Evolutionary conservation across 2,113 vertebrate species (phyloP).

Genomic region (Neotoma lepida): DNA sequence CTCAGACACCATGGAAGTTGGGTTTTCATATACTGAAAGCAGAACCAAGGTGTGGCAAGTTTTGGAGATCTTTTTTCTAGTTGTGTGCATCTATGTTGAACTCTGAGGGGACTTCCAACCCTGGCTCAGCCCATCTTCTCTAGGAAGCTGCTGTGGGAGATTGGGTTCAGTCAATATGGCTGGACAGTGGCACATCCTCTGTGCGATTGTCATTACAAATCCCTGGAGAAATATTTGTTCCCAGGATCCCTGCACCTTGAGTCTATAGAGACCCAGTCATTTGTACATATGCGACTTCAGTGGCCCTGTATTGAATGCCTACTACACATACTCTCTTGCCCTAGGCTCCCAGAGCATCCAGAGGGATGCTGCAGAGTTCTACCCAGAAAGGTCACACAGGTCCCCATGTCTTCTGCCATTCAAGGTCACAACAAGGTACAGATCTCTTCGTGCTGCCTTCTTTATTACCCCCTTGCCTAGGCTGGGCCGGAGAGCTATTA

Average conservation of each 20-base stretch:
- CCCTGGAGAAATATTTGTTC: background rate
- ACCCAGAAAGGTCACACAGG: background rate
- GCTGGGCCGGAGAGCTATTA: constrained; percentile 52
- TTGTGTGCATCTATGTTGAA: background rate
- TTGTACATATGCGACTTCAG: background rate
- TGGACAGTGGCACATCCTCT: background rate
- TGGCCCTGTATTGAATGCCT: background rate
- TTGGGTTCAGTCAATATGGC: background rate
- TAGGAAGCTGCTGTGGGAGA: background rate
- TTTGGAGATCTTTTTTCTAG: background rate
- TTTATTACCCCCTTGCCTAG: background rate
- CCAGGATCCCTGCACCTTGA: background rate
- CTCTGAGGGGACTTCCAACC: background rate
- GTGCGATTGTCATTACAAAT: background rate
- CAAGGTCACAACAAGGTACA: constrained; percentile 33
- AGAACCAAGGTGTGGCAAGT: background rate
- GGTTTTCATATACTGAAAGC: background rate
- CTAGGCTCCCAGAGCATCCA: background rate
- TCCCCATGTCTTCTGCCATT: background rate
- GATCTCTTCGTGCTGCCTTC: background rate
- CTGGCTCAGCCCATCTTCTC: background rate
- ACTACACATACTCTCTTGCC: background rate
- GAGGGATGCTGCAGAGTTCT: background rate
- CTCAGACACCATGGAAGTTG: background rate
- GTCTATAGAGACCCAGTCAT: background rate